Evolutionary conservation across 2,888 invertebrate species (phyloP).

Genomic region (Epistrophella euchroma): DNA sequence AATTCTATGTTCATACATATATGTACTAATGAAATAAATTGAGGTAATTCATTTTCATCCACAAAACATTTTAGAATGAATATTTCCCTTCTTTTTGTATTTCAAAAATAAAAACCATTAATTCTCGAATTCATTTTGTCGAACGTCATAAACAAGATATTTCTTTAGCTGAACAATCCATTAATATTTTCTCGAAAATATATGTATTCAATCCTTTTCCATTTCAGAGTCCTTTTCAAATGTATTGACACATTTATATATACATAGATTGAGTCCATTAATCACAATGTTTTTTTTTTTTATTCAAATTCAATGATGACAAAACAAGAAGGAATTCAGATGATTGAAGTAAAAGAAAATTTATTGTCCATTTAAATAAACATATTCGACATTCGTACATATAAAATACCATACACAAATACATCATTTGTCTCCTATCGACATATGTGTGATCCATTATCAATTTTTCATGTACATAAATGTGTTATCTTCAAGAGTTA

Average conservation of each 20-base stretch:
- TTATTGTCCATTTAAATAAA: background rate
- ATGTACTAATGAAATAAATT: no score
- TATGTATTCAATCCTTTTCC: conserved; percentile 3
- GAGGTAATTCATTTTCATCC: no score
- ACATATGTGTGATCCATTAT: no score
- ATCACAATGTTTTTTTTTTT: background rate
- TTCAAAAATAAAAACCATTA: background rate
- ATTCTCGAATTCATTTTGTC: background rate
- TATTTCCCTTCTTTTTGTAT: background rate
- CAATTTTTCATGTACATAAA: no score
- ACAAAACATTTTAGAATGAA: background rate
- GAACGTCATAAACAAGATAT: background rate
- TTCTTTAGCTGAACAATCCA: background rate
- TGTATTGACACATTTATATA: background rate
- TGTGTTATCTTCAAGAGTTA: no score
- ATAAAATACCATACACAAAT: no score
- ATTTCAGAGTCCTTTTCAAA: background rate
- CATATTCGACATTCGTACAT: no score
- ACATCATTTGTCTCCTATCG: no score
- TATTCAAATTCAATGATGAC: background rate
- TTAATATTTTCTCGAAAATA: background rate
- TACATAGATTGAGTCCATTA: background rate
- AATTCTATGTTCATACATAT: no score
- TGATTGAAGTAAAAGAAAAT: background rate
- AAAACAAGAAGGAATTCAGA: background rate